Evolutionary conservation across 1,140 invertebrate species (phyloP).

Genomic region (Diuraphis noxia): DNA sequence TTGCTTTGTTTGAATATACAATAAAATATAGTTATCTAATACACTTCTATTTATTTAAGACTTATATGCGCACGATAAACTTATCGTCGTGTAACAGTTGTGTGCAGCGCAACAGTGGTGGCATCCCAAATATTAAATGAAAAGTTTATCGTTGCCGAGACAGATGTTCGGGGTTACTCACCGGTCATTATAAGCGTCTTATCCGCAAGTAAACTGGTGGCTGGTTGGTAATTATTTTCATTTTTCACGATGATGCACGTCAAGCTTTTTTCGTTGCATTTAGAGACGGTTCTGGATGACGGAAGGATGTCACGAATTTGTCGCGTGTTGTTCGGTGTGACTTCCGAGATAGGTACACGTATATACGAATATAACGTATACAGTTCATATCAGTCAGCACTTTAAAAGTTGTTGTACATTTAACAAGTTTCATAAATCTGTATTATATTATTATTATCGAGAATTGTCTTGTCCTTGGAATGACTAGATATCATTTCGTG

Average conservation of each 20-base stretch:
- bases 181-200: not conserved
- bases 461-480: not conserved
- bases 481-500: not conserved
- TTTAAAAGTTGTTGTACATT: not conserved
- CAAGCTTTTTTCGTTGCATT: not conserved
- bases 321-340: not conserved
- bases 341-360: not conserved
- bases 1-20: conserved; percentile 11
- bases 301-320: not conserved
- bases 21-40: no score
- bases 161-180: not conserved
- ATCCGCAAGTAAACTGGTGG: not conserved
- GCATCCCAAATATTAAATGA: not conserved
- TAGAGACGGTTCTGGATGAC: not conserved
- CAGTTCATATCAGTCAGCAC: not conserved
- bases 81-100: conserved; percentile 22
- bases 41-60: not conserved
- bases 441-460: not conserved
- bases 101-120: not conserved
- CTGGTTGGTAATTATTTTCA: not conserved
- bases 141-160: conserved; percentile 8
- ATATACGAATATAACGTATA: not conserved
- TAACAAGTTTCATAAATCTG: conserved; percentile 5
- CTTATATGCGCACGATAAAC: not conserved
- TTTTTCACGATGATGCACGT: not conserved